phyloP scores from a whole-genome alignment of 2,797 vertebrate genomes.

The Neosilurus mollespiculum region DNA sequence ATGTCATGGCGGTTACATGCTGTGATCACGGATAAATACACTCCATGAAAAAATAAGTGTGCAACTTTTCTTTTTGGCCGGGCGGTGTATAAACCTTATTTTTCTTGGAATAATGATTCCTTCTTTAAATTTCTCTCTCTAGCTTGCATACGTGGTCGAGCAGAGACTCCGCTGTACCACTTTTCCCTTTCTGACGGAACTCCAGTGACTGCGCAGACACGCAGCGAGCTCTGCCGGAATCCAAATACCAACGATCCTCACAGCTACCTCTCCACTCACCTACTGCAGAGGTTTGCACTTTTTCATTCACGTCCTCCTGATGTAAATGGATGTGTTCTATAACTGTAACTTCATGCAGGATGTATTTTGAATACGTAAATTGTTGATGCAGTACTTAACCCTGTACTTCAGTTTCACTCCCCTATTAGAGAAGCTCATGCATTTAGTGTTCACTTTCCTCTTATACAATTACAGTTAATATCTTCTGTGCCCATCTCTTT shows the following conservation, averaged over 20 bases:
- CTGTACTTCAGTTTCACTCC: neutral
- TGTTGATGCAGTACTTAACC: neutral
- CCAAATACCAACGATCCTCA: conserved; percentile 86
- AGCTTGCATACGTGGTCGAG: conserved; percentile 90
- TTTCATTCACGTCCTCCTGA: neutral
- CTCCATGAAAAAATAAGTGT: too few species aligned
- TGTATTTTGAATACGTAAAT: neutral
- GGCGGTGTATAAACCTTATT: neutral
- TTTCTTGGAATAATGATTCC: neutral
- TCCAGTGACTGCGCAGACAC: conserved; percentile 91
- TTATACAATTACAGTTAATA: conserved; percentile 1
- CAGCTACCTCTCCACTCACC: conserved; percentile 91
- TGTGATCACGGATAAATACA: too few species aligned
- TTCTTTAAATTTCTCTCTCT: conserved; percentile 32
- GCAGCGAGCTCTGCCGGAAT: conserved; percentile 90
- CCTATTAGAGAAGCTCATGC: neutral
- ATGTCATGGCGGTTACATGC: too few species aligned
- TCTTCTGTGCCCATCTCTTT: conserved; percentile 15
- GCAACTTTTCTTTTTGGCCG: too few species aligned
- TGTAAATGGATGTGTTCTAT: neutral
- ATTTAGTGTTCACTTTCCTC: neutral
- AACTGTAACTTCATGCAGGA: neutral
- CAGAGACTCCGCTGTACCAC: conserved; percentile 91
- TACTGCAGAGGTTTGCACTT: conserved; percentile 85
- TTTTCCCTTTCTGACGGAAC: conserved; percentile 96